These are phyloP conservation scores for Polydrusus pterygomalis DNA, from an alignment of 2,888 invertebrate species.

Conservation along the genomic window DNA sequence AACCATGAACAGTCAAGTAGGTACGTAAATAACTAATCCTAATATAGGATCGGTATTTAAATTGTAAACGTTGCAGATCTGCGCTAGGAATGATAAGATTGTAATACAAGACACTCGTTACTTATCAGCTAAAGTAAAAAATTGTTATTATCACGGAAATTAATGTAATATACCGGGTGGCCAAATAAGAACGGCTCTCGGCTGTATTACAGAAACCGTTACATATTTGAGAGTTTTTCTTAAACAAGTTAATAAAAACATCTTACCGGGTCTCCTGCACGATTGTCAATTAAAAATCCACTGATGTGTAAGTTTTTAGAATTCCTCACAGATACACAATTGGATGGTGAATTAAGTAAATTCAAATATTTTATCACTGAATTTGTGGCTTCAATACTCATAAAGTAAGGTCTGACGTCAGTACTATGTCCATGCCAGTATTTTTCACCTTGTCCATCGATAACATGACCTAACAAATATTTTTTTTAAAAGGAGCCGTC, in stretches of 20 bases:
- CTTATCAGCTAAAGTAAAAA: too few relatives aligned
- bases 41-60: too few relatives aligned
- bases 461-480: constrained; percentile 19
- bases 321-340: constrained; percentile 1
- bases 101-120: too few relatives aligned
- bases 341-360: constrained; percentile 17
- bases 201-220: too few relatives aligned
- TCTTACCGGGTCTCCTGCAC: constrained; percentile 16
- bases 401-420: constrained; percentile 10
- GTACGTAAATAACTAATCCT: too few relatives aligned
- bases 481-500: neutral
- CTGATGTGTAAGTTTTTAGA: constrained; percentile 6
- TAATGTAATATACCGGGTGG: too few relatives aligned
- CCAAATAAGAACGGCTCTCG: too few relatives aligned
- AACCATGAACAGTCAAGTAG: too few relatives aligned
- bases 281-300: constrained; percentile 2
- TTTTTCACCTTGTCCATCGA: constrained; percentile 21
- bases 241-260: neutral
- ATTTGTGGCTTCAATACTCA: constrained; percentile 19
- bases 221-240: too few relatives aligned
- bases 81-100: too few relatives aligned
- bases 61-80: too few relatives aligned
- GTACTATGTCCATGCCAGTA: constrained; percentile 12
- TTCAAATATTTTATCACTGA: constrained; percentile 11
- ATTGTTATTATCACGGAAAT: too few relatives aligned